Evolutionary conservation across 2,888 invertebrate species (phyloP).

Genomic region (Apodemia mormo): DNA sequence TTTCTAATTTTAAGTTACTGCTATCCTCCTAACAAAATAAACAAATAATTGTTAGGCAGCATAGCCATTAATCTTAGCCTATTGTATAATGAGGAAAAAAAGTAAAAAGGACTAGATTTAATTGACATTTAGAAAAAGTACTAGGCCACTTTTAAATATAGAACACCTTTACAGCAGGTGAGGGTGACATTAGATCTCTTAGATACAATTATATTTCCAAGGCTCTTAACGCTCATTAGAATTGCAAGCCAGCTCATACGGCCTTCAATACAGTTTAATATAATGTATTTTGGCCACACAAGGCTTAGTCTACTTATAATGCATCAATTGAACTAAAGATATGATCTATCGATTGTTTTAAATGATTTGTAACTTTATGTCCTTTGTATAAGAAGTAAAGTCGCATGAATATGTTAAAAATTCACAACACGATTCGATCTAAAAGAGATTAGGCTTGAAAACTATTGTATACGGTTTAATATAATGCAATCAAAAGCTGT

Average conservation of each 20-base stretch:
- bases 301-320: conserved; percentile 45
- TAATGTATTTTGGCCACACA: conserved; percentile 50
- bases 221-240: conserved; percentile 2
- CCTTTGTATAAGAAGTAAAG: conserved; percentile 18
- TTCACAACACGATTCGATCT: conserved; percentile 44
- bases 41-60: no score
- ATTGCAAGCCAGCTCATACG: background rate
- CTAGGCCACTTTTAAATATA: background rate
- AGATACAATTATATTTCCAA: background rate
- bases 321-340: conserved; percentile 35
- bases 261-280: conserved; percentile 11
- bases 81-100: no score
- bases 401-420: conserved; percentile 36
- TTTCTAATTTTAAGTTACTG: no score
- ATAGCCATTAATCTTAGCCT: no score
- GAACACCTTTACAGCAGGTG: conserved; percentile 3
- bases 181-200: background rate
- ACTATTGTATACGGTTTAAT: conserved; percentile 41
- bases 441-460: conserved; percentile 50
- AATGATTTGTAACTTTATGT: background rate
- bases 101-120: no score
- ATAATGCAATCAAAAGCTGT: conserved; percentile 60
- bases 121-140: no score
- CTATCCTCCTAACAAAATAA: no score
- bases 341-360: background rate